These are phyloP conservation scores for Neomicropteryx cornuta DNA, from an alignment of 1,140 invertebrate species.

Conservation along the genomic window DNA sequence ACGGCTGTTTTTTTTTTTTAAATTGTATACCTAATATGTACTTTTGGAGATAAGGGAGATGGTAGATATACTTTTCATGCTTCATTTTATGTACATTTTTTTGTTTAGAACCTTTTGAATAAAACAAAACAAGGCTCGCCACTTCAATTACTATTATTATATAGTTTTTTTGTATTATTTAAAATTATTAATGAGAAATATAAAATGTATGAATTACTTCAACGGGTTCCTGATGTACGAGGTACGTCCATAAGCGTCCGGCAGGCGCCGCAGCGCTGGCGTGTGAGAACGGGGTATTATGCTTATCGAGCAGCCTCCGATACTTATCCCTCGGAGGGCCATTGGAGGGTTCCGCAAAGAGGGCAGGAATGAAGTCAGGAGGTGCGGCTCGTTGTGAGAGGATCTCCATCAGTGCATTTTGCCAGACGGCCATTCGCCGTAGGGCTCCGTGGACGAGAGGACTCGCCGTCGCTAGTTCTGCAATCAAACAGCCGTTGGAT, in stretches of 20 bases:
- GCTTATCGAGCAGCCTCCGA: slow-evolving; percentile 78
- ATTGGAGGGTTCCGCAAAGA: slow-evolving; percentile 57
- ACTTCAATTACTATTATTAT: too few species aligned
- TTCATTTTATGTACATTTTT: too few species aligned
- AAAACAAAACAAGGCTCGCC: too few species aligned
- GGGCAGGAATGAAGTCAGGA: slow-evolving; percentile 73
- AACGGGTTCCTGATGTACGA: slow-evolving; percentile 85
- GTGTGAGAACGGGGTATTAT: slow-evolving; percentile 89
- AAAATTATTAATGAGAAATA: background rate
- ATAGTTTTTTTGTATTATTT: background rate
- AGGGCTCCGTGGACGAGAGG: slow-evolving; percentile 86
- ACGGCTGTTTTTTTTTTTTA: too few species aligned
- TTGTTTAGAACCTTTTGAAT: too few species aligned
- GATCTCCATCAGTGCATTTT: slow-evolving; percentile 64
- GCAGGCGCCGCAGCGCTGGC: slow-evolving; percentile 68
- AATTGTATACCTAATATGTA: too few species aligned
- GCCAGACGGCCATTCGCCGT: slow-evolving; percentile 80
- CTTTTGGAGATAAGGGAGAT: too few species aligned
- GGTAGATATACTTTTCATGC: too few species aligned
- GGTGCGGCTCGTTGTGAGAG: slow-evolving; percentile 66
- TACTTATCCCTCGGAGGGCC: slow-evolving; percentile 90
- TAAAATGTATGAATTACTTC: slow-evolving; percentile 47
- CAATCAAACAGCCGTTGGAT: too few species aligned
- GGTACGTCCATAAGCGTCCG: slow-evolving; percentile 84
- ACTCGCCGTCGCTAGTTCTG: slow-evolving; percentile 87